Conservation (phyloP, 2,888 invertebrate species). For the Opisthograptis luteolata region DNA sequence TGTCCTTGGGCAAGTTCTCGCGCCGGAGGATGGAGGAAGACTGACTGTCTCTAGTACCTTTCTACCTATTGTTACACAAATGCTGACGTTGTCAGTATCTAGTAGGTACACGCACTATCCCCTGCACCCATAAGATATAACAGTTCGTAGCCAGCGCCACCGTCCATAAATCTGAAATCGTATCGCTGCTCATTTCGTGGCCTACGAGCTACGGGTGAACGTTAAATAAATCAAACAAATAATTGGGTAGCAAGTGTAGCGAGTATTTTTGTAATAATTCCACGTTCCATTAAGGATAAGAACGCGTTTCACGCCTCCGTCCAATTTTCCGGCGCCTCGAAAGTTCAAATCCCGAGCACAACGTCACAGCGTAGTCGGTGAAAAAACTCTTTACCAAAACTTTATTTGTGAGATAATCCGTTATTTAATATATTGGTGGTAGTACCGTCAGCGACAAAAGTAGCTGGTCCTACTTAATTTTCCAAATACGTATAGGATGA, state of each 20-base stretch:
- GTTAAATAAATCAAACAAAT: constrained; percentile 39
- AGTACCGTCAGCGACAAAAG: too few relatives aligned
- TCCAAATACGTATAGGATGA: too few relatives aligned
- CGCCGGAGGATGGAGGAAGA: too few relatives aligned
- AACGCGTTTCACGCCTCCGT: constrained; percentile 39
- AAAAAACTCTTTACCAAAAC: constrained; percentile 4
- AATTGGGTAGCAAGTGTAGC: constrained; percentile 31
- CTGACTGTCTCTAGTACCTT: too few relatives aligned
- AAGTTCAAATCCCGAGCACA: constrained; percentile 10
- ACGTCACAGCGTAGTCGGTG: neutral
- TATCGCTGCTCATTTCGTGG: constrained; percentile 9
- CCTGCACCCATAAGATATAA: too few relatives aligned
- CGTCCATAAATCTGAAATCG: constrained; percentile 21
- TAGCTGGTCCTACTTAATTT: too few relatives aligned
- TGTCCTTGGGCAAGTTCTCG: too few relatives aligned
- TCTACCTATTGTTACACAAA: too few relatives aligned
- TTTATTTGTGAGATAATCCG: too few relatives aligned
- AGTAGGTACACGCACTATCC: too few relatives aligned
- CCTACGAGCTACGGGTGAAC: constrained; percentile 8
- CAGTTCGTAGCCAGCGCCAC: constrained; percentile 1
- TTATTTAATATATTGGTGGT: too few relatives aligned
- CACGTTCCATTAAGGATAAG: constrained; percentile 47
- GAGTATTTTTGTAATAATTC: constrained; percentile 36
- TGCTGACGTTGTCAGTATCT: too few relatives aligned
- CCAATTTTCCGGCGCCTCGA: constrained; percentile 51